Conservation (phyloP, 2,888 invertebrate species). For the Metallyticus violacea region DNA sequence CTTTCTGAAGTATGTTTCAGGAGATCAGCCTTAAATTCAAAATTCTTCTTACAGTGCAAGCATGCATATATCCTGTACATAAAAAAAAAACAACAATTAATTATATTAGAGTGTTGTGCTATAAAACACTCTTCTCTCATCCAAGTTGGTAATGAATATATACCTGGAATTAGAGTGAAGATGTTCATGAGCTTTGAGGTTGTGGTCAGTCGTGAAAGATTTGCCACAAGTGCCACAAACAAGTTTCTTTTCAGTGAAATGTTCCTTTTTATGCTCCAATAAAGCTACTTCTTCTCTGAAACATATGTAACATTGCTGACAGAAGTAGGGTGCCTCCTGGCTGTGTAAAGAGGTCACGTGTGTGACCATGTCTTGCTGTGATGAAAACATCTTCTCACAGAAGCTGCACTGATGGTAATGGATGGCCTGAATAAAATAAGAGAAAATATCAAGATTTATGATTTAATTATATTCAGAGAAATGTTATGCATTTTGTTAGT, state of each 20-base stretch:
- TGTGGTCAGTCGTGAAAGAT: neutral
- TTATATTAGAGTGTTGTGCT: no score
- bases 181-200: neutral
- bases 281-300: neutral
- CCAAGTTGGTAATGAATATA: neutral
- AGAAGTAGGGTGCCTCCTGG: neutral
- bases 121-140: no score
- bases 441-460: no score
- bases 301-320: neutral
- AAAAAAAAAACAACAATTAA: neutral
- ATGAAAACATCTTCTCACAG: no score
- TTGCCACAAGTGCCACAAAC: neutral
- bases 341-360: neutral
- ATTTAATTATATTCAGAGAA: no score
- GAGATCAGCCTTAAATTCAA: neutral
- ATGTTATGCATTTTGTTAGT: no score
- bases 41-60: neutral
- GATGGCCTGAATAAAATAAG: neutral
- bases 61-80: neutral
- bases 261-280: neutral
- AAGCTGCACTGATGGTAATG: neutral
- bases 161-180: neutral
- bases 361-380: no score
- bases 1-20: neutral
- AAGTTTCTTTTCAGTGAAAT: neutral